phyloP scores from a whole-genome alignment of 2,888 invertebrate genomes.

The Boloria selene region DNA sequence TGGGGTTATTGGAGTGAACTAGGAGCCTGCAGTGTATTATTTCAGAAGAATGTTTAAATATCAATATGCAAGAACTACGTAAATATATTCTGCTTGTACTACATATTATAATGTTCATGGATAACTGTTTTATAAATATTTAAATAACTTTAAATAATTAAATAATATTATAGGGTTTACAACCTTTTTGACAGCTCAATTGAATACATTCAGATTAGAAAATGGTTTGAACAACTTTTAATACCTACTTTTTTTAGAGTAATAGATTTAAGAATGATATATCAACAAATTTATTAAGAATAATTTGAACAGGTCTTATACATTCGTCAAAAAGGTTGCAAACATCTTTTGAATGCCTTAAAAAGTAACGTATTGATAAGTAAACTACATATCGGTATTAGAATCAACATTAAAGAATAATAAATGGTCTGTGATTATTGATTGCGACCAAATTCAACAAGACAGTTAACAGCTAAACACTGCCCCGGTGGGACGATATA shows the following conservation, averaged over 20 bases:
- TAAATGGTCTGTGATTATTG: slow-evolving; percentile 36
- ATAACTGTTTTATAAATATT: slow-evolving; percentile 54
- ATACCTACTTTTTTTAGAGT: neutral
- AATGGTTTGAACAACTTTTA: neutral
- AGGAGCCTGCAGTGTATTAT: slow-evolving; percentile 42
- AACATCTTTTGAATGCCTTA: slow-evolving; percentile 16
- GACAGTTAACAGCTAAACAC: slow-evolving; percentile 41
- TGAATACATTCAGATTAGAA: neutral
- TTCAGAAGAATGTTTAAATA: slow-evolving; percentile 47
- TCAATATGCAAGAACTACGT: slow-evolving; percentile 54
- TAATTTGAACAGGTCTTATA: neutral
- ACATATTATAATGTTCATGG: slow-evolving; percentile 55
- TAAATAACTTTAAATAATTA: slow-evolving; percentile 9
- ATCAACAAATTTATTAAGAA: neutral
- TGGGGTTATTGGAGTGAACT: slow-evolving; percentile 21
- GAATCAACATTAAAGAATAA: slow-evolving; percentile 30
- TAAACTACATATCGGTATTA: slow-evolving; percentile 28
- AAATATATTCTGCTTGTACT: slow-evolving; percentile 45
- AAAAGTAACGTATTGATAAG: slow-evolving; percentile 30
- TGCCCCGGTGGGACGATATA: slow-evolving; percentile 37
- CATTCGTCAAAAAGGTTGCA: slow-evolving; percentile 32
- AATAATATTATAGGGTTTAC: slow-evolving; percentile 27
- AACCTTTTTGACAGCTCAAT: slow-evolving; percentile 29
- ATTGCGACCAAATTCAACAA: slow-evolving; percentile 41
- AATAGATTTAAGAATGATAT: neutral